Evolutionary conservation across 2,888 invertebrate genomes (phyloP).

Genomic region (Caprella mutica): DNA sequence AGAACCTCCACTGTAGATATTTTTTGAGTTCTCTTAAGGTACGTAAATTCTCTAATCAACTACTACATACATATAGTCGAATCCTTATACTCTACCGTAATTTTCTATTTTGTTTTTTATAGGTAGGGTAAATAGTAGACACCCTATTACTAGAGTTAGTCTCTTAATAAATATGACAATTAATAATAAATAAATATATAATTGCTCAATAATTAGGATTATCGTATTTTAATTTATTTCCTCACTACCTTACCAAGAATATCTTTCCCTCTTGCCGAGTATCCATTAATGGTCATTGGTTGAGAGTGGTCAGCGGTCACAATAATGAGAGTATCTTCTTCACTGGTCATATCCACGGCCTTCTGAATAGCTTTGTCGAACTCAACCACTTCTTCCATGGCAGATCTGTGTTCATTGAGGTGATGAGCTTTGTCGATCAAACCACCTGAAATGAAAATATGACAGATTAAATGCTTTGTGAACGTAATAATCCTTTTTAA

Average conservation of each 20-base stretch:
- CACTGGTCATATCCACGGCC: slow-evolving; percentile 50
- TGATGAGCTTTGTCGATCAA: slow-evolving; percentile 71
- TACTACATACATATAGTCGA: too few relatives aligned
- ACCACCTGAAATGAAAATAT: slow-evolving; percentile 42
- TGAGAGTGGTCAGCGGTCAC: slow-evolving; percentile 69
- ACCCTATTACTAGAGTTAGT: too few relatives aligned
- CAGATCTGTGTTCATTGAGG: slow-evolving; percentile 54
- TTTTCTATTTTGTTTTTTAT: too few relatives aligned
- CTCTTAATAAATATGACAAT: too few relatives aligned
- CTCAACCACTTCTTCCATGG: slow-evolving; percentile 66
- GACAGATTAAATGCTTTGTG: neutral
- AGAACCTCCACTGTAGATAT: too few relatives aligned
- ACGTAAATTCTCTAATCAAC: too few relatives aligned
- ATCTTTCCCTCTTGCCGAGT: slow-evolving; percentile 55
- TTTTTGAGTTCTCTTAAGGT: too few relatives aligned
- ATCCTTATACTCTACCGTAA: too few relatives aligned
- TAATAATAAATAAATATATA: too few relatives aligned
- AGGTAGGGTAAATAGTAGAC: too few relatives aligned
- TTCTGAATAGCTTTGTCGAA: slow-evolving; percentile 58
- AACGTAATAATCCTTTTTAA: neutral
- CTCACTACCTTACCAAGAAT: slow-evolving; percentile 65
- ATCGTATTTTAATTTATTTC: too few relatives aligned
- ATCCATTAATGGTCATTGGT: slow-evolving; percentile 63
- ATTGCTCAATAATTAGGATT: too few relatives aligned
- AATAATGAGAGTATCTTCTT: slow-evolving; percentile 62